phyloP scores from a whole-genome alignment of 2,797 vertebrate species.

The Harpagifer antarcticus region DNA sequence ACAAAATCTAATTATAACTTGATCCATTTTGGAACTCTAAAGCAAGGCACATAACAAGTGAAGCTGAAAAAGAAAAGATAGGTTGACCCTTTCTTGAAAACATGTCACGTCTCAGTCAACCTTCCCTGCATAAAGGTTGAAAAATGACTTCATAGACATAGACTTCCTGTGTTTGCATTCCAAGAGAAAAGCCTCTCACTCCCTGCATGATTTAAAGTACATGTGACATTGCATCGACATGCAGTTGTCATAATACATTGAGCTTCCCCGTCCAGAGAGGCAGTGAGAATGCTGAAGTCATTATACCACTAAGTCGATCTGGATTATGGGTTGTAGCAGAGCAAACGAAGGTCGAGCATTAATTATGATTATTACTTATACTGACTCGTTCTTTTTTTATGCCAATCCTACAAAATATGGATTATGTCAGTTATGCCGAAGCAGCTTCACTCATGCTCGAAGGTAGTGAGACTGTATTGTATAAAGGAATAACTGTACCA shows the following conservation, averaged over 20 bases:
- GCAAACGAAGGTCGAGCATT: slow-evolving; percentile 70
- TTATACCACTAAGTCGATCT: slow-evolving; percentile 74
- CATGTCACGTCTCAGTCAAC: slow-evolving; percentile 19
- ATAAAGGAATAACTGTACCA: slow-evolving; percentile 7
- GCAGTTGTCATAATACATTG: slow-evolving; percentile 51
- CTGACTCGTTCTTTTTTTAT: slow-evolving; percentile 66
- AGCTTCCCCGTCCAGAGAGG: slow-evolving; percentile 29
- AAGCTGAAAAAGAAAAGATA: slow-evolving; percentile 7
- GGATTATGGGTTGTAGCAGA: slow-evolving; percentile 76
- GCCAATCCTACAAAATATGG: slow-evolving; percentile 65
- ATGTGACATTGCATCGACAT: slow-evolving; percentile 56
- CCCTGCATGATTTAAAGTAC: slow-evolving; percentile 20
- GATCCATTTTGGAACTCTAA: slow-evolving; percentile 12
- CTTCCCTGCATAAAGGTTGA: slow-evolving; percentile 17
- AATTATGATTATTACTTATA: slow-evolving; percentile 75
- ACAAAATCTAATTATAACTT: slow-evolving; percentile 9
- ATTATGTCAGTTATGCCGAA: slow-evolving; percentile 60
- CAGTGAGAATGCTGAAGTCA: slow-evolving; percentile 62
- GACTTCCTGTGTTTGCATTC: slow-evolving; percentile 22
- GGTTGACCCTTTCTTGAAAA: slow-evolving; percentile 30
- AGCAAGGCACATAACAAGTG: slow-evolving; percentile 29
- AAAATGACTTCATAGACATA: slow-evolving; percentile 29
- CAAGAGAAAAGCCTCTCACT: slow-evolving; percentile 16
- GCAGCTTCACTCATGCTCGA: slow-evolving; percentile 35
- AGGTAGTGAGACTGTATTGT: slow-evolving; percentile 6